These are phyloP conservation scores for Leptodactylus fuscus DNA, from an alignment of 2,113 vertebrate genomes.

Conservation along the genomic window DNA sequence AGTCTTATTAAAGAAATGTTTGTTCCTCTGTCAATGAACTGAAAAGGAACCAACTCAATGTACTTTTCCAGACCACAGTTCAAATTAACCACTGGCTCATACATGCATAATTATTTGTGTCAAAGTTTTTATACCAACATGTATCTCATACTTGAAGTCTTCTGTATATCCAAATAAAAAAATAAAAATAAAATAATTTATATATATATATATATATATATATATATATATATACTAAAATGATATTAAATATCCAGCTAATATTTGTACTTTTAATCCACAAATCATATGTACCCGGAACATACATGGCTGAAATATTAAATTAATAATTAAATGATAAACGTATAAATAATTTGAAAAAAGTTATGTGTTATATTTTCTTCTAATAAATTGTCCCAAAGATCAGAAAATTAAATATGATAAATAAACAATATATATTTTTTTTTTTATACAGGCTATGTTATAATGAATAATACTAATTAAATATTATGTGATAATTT, in stretches of 20 bases:
- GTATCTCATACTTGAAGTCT: not conserved
- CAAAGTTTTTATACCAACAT: not conserved
- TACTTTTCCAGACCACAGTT: conserved; percentile 78
- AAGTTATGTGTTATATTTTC: no score
- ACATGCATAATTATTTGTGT: conserved; percentile 77
- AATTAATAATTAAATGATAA: no score
- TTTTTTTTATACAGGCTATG: not conserved
- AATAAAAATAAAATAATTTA: not conserved
- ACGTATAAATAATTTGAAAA: no score
- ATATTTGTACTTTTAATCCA: no score
- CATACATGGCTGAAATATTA: not conserved
- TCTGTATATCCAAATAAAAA: not conserved
- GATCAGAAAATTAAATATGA: not conserved
- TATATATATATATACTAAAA: no score
- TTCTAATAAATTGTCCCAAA: not conserved
- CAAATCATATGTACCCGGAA: no score
- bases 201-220: no score
- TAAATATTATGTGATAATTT: not conserved
- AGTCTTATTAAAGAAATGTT: conserved; percentile 94
- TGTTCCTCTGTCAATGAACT: conserved; percentile 82
- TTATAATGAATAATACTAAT: no score
- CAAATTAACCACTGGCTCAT: conserved; percentile 77
- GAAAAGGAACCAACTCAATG: conserved; percentile 77
- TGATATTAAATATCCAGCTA: not conserved
- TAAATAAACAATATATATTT: not conserved